A percentile compares a stretch with the other conserved stretches of the same genome.
These are phyloP conservation scores for Scaptomyza caliginosa DNA, from an alignment of 2,888 invertebrate species.

Conservation along the genomic window DNA sequence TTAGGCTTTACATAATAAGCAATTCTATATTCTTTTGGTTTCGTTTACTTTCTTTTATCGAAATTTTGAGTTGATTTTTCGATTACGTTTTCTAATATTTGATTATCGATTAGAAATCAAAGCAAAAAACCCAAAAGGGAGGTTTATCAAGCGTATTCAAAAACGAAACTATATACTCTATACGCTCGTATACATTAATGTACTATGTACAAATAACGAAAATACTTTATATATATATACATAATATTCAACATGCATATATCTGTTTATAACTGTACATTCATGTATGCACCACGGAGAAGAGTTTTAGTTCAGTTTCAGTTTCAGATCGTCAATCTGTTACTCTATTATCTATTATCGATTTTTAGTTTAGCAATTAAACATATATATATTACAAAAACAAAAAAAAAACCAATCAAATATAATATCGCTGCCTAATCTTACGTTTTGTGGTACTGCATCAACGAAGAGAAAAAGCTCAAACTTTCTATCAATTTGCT, in stretches of 20 bases:
- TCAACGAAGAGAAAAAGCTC: conserved; percentile 83
- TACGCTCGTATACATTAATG: conserved; percentile 32
- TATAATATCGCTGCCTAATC: conserved; percentile 43
- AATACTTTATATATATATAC: conserved; percentile 6
- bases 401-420: neutral
- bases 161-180: conserved; percentile 19
- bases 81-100: conserved; percentile 14
- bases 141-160: conserved; percentile 28
- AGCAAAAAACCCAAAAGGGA: neutral
- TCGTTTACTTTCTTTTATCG: conserved; percentile 20
- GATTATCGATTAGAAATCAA: conserved; percentile 23
- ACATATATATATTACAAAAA: neutral
- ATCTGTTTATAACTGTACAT: conserved; percentile 39
- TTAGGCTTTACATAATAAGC: conserved; percentile 31
- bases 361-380: conserved; percentile 23
- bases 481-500: conserved; percentile 43
- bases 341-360: neutral
- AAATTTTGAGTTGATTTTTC: conserved; percentile 15
- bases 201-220: conserved; percentile 22
- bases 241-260: conserved; percentile 17
- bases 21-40: conserved; percentile 36
- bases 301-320: conserved; percentile 5
- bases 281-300: conserved; percentile 52
- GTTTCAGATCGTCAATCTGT: conserved; percentile 14
- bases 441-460: conserved; percentile 68